Percentiles rank a stretch among this genome's conserved stretches.
phyloP scores from a whole-genome alignment of 1,140 invertebrate species.

The Gryllus bimaculatus region DNA sequence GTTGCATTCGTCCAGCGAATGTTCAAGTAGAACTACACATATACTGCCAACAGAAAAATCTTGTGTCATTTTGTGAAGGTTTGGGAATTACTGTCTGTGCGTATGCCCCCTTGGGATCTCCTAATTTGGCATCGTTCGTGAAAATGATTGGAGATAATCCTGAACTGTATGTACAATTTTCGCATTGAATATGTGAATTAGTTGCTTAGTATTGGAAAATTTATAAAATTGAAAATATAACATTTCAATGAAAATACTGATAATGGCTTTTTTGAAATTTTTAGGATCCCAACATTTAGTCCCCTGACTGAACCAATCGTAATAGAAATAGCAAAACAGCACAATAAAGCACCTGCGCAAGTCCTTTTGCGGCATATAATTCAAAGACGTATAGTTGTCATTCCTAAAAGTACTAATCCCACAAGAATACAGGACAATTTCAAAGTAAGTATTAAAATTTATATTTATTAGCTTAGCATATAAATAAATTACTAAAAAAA shows the following conservation, averaged over 20 bases:
- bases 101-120: conserved; percentile 48
- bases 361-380: conserved; percentile 36
- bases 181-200: neutral
- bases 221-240: too few relatives aligned
- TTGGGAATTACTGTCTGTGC: conserved; percentile 47
- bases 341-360: conserved; percentile 34
- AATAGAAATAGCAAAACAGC: conserved; percentile 29
- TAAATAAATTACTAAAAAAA: too few relatives aligned
- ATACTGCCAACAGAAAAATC: conserved; percentile 49
- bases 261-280: neutral
- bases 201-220: neutral
- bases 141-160: neutral
- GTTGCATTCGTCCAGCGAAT: conserved; percentile 24
- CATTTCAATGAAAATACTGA: neutral
- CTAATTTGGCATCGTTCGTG: conserved; percentile 18
- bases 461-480: too few relatives aligned
- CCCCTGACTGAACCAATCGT: conserved; percentile 29
- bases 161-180: neutral
- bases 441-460: conserved; percentile 21
- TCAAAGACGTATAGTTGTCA: conserved; percentile 32
- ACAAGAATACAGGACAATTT: conserved; percentile 34
- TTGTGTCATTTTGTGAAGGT: conserved; percentile 45
- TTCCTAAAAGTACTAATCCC: conserved; percentile 36
- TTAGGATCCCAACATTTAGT: conserved; percentile 16
- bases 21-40: conserved; percentile 47